These are phyloP conservation scores for Rana temporaria DNA, from an alignment of 2,113 vertebrate species.

Conservation along the genomic window DNA sequence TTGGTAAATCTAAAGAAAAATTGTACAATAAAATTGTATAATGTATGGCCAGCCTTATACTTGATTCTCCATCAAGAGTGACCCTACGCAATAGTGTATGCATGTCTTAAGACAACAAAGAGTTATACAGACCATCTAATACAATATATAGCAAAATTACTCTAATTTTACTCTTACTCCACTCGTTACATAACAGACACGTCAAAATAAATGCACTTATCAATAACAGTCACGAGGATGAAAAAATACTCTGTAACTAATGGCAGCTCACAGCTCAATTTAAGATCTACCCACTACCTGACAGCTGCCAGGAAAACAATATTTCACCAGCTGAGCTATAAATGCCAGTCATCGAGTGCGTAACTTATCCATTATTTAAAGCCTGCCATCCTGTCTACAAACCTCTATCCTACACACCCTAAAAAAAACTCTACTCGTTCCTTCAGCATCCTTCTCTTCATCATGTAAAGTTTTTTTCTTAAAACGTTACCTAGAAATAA, in stretches of 20 bases:
- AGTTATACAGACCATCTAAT: not conserved
- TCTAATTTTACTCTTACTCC: too few species aligned
- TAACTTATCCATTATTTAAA: constrained; percentile 71
- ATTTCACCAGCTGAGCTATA: constrained; percentile 61
- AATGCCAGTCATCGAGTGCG: constrained; percentile 61
- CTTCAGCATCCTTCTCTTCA: not conserved
- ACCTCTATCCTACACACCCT: constrained; percentile 7
- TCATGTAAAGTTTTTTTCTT: not conserved
- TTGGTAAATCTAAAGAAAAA: too few species aligned
- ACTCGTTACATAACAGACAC: too few species aligned
- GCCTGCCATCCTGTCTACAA: not conserved
- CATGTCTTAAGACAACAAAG: not conserved
- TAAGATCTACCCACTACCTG: not conserved
- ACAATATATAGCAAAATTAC: not conserved
- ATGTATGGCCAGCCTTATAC: too few species aligned
- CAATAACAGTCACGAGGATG: too few species aligned
- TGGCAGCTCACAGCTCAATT: not conserved
- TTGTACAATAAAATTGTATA: too few species aligned
- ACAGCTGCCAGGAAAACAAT: constrained; percentile 59
- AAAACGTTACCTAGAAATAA: not conserved
- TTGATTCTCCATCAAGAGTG: not conserved
- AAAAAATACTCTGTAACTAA: not conserved
- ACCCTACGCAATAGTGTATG: not conserved
- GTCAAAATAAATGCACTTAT: too few species aligned
- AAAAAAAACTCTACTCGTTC: not conserved